These are phyloP conservation scores for Australoheros facetus DNA, from an alignment of 2,797 vertebrate genomes.

Conservation along the genomic window DNA sequence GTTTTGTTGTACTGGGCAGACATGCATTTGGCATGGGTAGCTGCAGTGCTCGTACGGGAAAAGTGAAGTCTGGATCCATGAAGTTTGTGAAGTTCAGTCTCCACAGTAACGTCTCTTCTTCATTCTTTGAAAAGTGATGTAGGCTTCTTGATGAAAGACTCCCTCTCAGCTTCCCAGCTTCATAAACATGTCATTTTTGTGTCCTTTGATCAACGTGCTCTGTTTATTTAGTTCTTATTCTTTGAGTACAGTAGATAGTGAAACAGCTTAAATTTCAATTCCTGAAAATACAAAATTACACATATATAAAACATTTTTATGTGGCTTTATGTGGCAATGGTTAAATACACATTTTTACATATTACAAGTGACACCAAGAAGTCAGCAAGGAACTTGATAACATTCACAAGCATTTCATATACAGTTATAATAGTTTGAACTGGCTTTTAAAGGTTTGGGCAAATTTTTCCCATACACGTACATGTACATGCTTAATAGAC, in stretches of 20 bases:
- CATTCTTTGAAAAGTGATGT: constrained; percentile 16
- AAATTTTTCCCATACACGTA: constrained; percentile 33
- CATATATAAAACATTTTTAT: constrained; percentile 39
- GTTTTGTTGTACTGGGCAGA: constrained; percentile 35
- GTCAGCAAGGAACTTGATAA: constrained; percentile 54
- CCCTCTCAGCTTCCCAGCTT: constrained; percentile 7
- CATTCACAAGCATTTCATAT: constrained; percentile 65
- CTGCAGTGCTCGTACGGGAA: constrained; percentile 61
- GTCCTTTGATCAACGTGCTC: constrained; percentile 24
- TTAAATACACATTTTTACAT: constrained; percentile 66
- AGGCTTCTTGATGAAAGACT: constrained; percentile 39
- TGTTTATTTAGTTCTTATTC: constrained; percentile 57
- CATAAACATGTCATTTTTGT: constrained; percentile 22
- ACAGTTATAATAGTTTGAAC: constrained; percentile 61
- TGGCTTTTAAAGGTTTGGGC: constrained; percentile 39
- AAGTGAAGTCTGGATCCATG: constrained; percentile 33
- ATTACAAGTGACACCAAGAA: constrained; percentile 51
- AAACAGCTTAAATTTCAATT: constrained; percentile 61
- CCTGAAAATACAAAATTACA: constrained; percentile 60
- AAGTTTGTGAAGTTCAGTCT: constrained; percentile 34
- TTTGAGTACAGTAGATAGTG: constrained; percentile 77
- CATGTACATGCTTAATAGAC: constrained; percentile 59
- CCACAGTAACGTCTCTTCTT: constrained; percentile 32
- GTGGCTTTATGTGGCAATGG: constrained; percentile 55
- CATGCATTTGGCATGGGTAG: constrained; percentile 31